Evolutionary conservation across 2,113 vertebrate genomes (phyloP).

Genomic region (Corythoichthys intestinalis): DNA sequence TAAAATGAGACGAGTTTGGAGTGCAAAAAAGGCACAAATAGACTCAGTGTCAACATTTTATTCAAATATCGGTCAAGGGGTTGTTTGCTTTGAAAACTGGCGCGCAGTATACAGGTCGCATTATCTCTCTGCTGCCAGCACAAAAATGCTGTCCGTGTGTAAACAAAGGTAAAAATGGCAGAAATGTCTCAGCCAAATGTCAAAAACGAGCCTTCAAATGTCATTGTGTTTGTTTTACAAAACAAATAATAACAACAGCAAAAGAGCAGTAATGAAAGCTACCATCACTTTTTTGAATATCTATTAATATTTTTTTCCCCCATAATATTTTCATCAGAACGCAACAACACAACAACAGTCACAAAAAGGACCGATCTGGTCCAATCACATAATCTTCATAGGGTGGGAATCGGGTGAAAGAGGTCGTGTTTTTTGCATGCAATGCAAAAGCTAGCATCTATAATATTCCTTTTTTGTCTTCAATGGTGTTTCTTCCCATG

Average conservation of each 20-base stretch:
- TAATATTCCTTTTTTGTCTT: too few relatives aligned
- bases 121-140: background rate
- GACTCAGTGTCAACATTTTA: background rate
- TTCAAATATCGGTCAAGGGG: background rate
- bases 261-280: background rate
- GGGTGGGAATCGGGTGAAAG: too few relatives aligned
- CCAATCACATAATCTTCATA: too few relatives aligned
- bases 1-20: conserved; percentile 10
- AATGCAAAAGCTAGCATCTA: too few relatives aligned
- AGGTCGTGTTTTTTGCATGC: too few relatives aligned
- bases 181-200: background rate
- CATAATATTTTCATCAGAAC: too few relatives aligned
- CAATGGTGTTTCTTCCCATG: too few relatives aligned
- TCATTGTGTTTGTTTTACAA: background rate
- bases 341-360: too few relatives aligned
- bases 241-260: background rate
- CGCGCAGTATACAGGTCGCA: background rate
- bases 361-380: too few relatives aligned
- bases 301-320: too few relatives aligned
- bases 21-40: background rate
- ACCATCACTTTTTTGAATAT: too few relatives aligned
- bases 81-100: background rate
- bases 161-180: background rate
- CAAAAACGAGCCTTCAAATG: background rate
- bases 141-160: background rate